Base-by-base conservation (phyloP, 1,140 invertebrate genomes). In the Nixonia krombeini region DNA sequence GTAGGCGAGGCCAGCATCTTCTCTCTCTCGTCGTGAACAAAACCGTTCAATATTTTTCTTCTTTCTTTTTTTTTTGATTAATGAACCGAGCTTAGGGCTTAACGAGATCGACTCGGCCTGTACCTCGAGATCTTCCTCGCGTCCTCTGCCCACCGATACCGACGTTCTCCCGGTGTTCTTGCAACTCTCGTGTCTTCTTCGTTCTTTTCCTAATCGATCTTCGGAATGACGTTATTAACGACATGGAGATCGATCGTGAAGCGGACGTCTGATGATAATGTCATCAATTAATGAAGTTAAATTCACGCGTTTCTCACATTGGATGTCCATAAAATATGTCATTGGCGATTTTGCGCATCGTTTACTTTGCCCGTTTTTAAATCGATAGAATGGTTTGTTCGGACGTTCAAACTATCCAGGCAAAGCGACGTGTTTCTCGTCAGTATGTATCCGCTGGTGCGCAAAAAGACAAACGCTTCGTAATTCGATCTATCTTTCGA, bases 21-120 rank as follows among this genome's bases (percentile, higher is more conserved):
- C 18, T 47, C 26, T 6, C n/a, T n/a, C n/a, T n/a, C n/a, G 4
- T 47, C 9, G 3, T 44, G 41, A 51, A 57, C 50, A 53, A 53
- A 64, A 31, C 46, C 47, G 23, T 40, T 1, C 25, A n/a, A n/a
- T n/a, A n/a, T n/a, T n/a, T n/a, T n/a, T n/a, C n/a, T n/a, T n/a
- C n/a, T n/a, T n/a, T n/a, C n/a, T n/a, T n/a, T 50, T 58, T 58
- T 49, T 63, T 55, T 59, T 61, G 56, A 67, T 67, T 52, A 61
- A 67, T 67, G 64, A 61, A 47, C 46, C 51, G 40, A 41, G 41
- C 64, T 56, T 56, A 61, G 52, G 40, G 41, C 64, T 56, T 56
- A 61, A 56, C 64, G 53, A 58, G 50, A 53, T 53, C 55, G 44
- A 41, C 25, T 51, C 46, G 23, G 26, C 28, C 47, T 40, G 56